Percentiles rank a stretch among this genome's conserved stretches.
Evolutionary conservation across 2,113 vertebrate species (phyloP).

Genomic region (Cyprinus carpio): DNA sequence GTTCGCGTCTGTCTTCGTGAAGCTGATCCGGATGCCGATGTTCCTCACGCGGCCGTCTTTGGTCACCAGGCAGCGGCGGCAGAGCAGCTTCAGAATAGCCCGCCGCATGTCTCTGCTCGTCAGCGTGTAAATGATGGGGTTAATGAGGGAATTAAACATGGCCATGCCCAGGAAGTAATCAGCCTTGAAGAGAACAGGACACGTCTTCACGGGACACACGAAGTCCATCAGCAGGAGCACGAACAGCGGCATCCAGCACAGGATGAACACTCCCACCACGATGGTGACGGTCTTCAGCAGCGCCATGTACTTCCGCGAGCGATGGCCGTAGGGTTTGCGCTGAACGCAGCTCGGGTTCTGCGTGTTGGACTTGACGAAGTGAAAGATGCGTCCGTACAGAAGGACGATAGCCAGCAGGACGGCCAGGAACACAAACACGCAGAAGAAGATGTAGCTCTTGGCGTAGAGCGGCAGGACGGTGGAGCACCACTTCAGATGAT

Average conservation of each 20-base stretch:
- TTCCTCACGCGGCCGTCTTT: slow-evolving; percentile 69
- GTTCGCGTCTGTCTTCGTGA: slow-evolving; percentile 78
- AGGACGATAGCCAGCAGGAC: slow-evolving; percentile 82
- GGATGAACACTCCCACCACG: slow-evolving; percentile 85
- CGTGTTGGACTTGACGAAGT: slow-evolving; percentile 76
- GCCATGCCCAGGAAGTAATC: slow-evolving; percentile 88
- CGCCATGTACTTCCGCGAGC: slow-evolving; percentile 80
- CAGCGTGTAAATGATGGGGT: slow-evolving; percentile 90
- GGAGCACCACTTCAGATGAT: slow-evolving; percentile 79
- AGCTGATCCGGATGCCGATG: slow-evolving; percentile 70
- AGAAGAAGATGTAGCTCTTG: slow-evolving; percentile 85
- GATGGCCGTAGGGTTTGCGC: slow-evolving; percentile 65
- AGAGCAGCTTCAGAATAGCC: slow-evolving; percentile 81
- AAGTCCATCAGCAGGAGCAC: slow-evolving; percentile 85
- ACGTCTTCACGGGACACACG: slow-evolving; percentile 72
- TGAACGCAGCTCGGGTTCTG: slow-evolving; percentile 66
- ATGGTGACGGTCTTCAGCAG: slow-evolving; percentile 86
- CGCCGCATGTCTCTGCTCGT: slow-evolving; percentile 86
- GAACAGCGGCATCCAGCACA: slow-evolving; percentile 90
- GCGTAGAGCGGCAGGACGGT: slow-evolving; percentile 87
- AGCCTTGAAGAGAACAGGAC: slow-evolving; percentile 79
- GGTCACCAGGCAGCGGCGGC: slow-evolving; percentile 73
- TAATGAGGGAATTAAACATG: slow-evolving; percentile 88
- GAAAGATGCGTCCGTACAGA: slow-evolving; percentile 84
- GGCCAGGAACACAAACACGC: slow-evolving; percentile 78